Evolutionary conservation across 2,888 invertebrate genomes (phyloP).

Genomic region (Hyalella azteca): DNA sequence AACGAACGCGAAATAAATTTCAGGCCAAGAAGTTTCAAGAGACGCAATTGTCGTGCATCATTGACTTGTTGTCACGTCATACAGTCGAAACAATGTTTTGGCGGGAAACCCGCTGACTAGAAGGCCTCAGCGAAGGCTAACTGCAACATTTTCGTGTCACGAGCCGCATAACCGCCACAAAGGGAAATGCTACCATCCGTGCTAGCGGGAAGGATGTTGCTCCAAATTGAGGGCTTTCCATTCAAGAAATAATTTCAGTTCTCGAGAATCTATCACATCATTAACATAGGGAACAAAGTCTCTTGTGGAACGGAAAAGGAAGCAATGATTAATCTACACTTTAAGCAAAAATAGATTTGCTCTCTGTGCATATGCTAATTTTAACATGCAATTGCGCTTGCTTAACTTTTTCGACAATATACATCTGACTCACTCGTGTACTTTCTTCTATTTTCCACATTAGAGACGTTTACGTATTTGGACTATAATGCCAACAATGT

Average conservation of each 20-base stretch:
- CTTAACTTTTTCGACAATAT: neutral
- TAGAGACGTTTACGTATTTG: too few species aligned
- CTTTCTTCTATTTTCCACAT: too few species aligned
- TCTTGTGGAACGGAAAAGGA: neutral
- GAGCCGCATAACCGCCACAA: neutral
- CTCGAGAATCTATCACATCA: constrained; percentile 18
- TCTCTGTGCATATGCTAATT: neutral
- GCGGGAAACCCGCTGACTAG: neutral
- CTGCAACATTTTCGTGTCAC: neutral
- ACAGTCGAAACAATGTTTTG: neutral
- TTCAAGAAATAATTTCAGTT: neutral
- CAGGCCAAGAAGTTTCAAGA: too few species aligned
- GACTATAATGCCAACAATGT: too few species aligned
- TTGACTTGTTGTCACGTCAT: neutral
- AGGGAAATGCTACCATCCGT: constrained; percentile 29
- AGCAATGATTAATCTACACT: neutral
- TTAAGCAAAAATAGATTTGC: neutral
- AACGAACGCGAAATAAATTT: too few species aligned
- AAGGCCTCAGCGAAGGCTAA: neutral
- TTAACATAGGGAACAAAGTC: neutral
- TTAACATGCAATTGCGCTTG: neutral
- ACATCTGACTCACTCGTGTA: too few species aligned
- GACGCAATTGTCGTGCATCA: too few species aligned
- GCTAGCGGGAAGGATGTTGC: constrained; percentile 36
- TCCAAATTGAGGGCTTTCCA: constrained; percentile 2